phyloP scores from a whole-genome alignment of 2,888 invertebrate genomes.

The Andrena trimmerana region DNA sequence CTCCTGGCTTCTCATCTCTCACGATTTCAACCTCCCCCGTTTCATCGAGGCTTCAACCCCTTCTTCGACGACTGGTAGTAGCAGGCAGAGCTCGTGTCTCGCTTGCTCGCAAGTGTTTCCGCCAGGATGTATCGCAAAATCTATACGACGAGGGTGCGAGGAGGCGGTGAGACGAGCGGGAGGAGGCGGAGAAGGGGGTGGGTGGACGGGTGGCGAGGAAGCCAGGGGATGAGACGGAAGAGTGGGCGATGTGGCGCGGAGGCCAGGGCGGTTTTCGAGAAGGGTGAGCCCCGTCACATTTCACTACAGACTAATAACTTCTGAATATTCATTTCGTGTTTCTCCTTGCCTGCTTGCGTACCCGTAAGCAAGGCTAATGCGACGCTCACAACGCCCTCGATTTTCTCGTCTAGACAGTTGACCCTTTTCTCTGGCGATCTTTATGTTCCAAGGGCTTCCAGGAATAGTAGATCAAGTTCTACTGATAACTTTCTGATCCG shows the following conservation, averaged over 20 bases:
- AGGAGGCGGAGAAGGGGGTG: constrained; percentile 39
- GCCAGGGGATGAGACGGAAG: constrained; percentile 63
- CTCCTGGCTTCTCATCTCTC: constrained; percentile 58
- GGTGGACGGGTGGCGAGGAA: constrained; percentile 55
- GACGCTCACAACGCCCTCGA: constrained; percentile 78
- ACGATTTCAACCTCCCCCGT: constrained; percentile 64
- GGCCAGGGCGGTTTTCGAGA: constrained; percentile 79
- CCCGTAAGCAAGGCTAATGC: constrained; percentile 83
- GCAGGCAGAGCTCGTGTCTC: constrained; percentile 68
- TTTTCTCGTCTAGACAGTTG: constrained; percentile 24
- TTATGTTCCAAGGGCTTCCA: neutral
- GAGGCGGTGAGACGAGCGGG: constrained; percentile 61
- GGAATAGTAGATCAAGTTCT: neutral
- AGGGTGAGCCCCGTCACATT: constrained; percentile 85
- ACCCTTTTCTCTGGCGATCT: constrained; percentile 12
- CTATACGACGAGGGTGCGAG: constrained; percentile 77
- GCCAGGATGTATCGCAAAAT: constrained; percentile 84
- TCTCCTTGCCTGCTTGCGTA: constrained; percentile 83
- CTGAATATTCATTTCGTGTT: constrained; percentile 85
- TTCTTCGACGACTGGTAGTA: constrained; percentile 74
- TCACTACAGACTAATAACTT: constrained; percentile 85
- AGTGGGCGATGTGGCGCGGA: constrained; percentile 72
- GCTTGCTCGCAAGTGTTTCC: constrained; percentile 75
- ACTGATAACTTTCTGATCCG: neutral
- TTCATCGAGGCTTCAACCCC: constrained; percentile 78